Percentiles rank a stretch among this genome's conserved stretches.
phyloP scores from a whole-genome alignment of 2,113 vertebrate genomes.

The Lontra canadensis region DNA sequence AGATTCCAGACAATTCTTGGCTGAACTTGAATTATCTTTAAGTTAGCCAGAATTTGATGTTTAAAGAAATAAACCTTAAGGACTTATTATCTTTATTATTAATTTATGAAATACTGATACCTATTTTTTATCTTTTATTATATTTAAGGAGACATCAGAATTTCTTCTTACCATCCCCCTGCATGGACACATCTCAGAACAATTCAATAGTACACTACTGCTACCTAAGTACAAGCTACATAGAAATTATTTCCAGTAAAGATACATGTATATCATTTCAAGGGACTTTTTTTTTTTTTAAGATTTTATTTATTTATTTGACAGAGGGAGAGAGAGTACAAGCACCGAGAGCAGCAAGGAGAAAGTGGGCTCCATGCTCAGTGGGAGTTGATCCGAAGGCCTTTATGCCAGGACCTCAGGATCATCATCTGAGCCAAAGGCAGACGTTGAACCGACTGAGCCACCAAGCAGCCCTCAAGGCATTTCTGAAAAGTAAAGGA shows the following conservation, averaged over 20 bases:
- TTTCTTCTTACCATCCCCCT: not conserved
- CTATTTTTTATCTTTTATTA: constrained; percentile 32
- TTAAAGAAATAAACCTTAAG: constrained; percentile 35
- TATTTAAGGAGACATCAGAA: constrained; percentile 40
- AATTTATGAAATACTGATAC: not conserved
- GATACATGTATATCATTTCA: not conserved
- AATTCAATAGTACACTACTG: not conserved
- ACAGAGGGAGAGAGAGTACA: not conserved
- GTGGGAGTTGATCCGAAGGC: not conserved
- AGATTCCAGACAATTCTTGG: constrained; percentile 14
- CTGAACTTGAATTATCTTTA: constrained; percentile 29
- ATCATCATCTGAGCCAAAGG: not conserved
- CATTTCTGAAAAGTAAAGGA: not conserved
- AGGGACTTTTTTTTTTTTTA: too few species aligned
- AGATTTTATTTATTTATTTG: too few species aligned
- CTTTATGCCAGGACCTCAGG: not conserved
- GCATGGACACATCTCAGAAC: not conserved
- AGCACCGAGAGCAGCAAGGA: not conserved
- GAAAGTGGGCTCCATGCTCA: not conserved
- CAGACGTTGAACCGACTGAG: not conserved
- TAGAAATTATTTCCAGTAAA: not conserved
- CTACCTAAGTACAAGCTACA: not conserved
- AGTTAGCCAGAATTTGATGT: constrained; percentile 24
- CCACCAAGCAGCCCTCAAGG: not conserved
- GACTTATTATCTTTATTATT: not conserved